Conservation (phyloP, 2,113 vertebrate species). For the Catharus minimus region DNA sequence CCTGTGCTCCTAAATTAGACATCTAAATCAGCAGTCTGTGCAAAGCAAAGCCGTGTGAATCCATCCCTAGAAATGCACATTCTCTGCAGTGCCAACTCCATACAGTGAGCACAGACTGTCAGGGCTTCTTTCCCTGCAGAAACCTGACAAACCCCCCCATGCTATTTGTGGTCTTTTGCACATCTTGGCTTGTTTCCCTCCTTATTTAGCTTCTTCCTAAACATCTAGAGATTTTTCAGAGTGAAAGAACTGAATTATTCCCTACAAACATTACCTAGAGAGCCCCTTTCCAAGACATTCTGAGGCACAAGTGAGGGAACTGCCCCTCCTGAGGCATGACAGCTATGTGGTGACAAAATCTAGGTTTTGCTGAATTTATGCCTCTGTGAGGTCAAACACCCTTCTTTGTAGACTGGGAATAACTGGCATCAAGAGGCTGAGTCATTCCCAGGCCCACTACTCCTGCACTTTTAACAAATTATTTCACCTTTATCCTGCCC, state of each 20-base stretch:
- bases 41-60: background rate
- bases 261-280: background rate
- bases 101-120: background rate
- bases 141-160: background rate
- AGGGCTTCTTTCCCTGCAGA: background rate
- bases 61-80: background rate
- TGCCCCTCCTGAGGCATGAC: background rate
- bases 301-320: accelerated
- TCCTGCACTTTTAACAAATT: background rate
- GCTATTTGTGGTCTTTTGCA: background rate
- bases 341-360: background rate
- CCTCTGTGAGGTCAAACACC: background rate
- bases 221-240: background rate
- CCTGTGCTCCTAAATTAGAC: slow-evolving; percentile 34
- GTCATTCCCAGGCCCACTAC: background rate
- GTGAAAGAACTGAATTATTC: background rate
- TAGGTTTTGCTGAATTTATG: background rate
- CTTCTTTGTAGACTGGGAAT: background rate
- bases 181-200: background rate
- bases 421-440: background rate
- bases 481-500: background rate
- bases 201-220: background rate
- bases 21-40: slow-evolving; percentile 2
- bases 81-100: background rate
- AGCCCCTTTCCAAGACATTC: background rate